phyloP scores from a whole-genome alignment of 2,888 invertebrate species.

The Periphyllus acericola region DNA sequence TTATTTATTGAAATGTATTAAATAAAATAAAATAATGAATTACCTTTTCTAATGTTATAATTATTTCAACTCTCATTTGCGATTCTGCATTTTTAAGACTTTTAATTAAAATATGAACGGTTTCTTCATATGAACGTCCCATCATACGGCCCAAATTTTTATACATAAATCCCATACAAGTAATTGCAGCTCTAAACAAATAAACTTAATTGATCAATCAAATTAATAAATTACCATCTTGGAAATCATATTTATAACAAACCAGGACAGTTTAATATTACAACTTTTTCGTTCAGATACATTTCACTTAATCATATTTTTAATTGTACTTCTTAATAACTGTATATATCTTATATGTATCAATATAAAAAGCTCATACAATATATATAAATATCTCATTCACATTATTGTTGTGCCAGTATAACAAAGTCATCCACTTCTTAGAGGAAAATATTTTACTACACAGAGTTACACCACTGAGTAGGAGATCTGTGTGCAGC shows the following conservation, averaged over 20 bases:
- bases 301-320: not conserved
- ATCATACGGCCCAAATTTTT: slow-evolving; percentile 98
- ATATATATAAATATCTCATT: too few species aligned
- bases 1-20: not conserved
- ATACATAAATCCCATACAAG: slow-evolving; percentile 96
- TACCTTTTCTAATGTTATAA: slow-evolving; percentile 95
- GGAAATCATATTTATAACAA: not conserved
- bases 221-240: slow-evolving; percentile 43
- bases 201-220: slow-evolving; percentile 37
- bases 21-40: slow-evolving; percentile 40
- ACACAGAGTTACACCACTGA: too few species aligned
- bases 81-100: slow-evolving; percentile 94
- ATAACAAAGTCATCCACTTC: too few species aligned
- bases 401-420: too few species aligned
- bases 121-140: slow-evolving; percentile 98
- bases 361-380: too few species aligned
- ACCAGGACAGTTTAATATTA: not conserved
- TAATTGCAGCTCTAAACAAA: slow-evolving; percentile 87
- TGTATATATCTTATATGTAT: too few species aligned
- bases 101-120: slow-evolving; percentile 89
- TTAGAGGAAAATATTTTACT: too few species aligned
- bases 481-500: too few species aligned
- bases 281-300: not conserved
- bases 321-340: too few species aligned
- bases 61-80: slow-evolving; percentile 94